Evolutionary conservation across 2,113 vertebrate species (phyloP).

Genomic region (Pithys albifrons): DNA sequence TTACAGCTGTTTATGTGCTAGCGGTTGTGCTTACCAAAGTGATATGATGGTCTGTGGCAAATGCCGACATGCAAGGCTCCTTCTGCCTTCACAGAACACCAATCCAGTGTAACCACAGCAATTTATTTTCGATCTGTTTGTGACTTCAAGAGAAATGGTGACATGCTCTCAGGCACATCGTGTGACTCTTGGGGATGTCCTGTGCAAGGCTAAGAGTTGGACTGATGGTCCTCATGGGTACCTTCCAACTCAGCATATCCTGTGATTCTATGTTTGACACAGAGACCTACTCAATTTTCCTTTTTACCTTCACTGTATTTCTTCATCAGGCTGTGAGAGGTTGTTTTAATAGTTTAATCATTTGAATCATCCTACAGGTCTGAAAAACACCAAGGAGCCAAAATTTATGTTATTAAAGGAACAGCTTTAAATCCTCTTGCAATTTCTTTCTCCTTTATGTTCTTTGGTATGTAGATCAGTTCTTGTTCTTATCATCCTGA

Average conservation of each 20-base stretch:
- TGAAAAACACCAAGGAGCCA: neutral
- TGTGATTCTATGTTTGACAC: neutral
- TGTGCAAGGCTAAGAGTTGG: neutral
- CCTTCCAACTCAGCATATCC: neutral
- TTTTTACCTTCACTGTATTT: neutral
- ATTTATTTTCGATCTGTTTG: neutral
- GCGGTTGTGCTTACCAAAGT: neutral
- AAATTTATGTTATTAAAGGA: neutral
- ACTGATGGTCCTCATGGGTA: rapidly evolving
- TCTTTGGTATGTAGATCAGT: neutral
- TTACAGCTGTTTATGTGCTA: neutral
- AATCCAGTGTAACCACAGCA: neutral
- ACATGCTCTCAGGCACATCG: neutral
- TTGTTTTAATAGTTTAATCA: neutral
- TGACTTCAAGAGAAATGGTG: neutral
- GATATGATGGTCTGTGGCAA: neutral
- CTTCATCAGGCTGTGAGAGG: neutral
- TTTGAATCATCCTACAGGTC: neutral
- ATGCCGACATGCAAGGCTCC: neutral
- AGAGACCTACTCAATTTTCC: neutral
- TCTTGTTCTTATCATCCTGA: neutral
- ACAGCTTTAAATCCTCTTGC: neutral
- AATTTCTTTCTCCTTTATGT: neutral
- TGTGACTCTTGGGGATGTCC: neutral
- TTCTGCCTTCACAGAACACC: neutral